Base-by-base conservation (phyloP, 2,113 vertebrate species). In the Malurus melanocephalus region DNA sequence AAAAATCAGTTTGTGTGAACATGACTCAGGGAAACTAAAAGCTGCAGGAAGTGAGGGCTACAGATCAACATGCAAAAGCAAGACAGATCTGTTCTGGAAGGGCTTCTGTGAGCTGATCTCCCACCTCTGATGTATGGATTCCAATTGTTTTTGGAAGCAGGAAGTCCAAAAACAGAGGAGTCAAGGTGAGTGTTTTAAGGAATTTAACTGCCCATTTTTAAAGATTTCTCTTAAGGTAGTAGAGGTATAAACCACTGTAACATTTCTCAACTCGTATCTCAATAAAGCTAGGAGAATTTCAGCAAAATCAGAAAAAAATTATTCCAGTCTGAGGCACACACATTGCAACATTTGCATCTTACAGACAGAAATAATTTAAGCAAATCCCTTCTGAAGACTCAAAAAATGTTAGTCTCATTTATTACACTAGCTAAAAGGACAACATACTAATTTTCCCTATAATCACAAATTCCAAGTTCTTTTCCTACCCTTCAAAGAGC, bases 311-410 rank as follows among this genome's bases (percentile, higher is more conserved):
- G 38, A 4, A 38, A 38, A 38, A 38, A 67, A 64, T 16, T 1
- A 74, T 75, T 93, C 91, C 85, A 85, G 88, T 92, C 52, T 53
- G 85, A 95, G 95, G 88, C 91, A 94, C 89, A 78, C 52, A 68
- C 46, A 51, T 49, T 60, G 12, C 35, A 93, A 85, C 75, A 90
- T 64, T 73, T 79, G 52, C 55, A 68, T 83, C 69, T 86, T 75
- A 85, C 46, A 86, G 32, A 75, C 45, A 89, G 27, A 89, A 85
- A 91, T 87, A 82, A 83, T 46, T 80, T 56, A 61, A 87, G 38
- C 24, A 92, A 83, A 89, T 68, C 61, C 61, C 61, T 67, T 68
- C 69, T 51, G 38, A 89, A 91, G 71, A 85, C 40, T 86, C 77
- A 46, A 56, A 64, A 82, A 83, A 57, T 21, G 19, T 74, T 49